Base-by-base conservation (phyloP, 2,797 vertebrate species). In the Pipistrellus kuhlii region DNA sequence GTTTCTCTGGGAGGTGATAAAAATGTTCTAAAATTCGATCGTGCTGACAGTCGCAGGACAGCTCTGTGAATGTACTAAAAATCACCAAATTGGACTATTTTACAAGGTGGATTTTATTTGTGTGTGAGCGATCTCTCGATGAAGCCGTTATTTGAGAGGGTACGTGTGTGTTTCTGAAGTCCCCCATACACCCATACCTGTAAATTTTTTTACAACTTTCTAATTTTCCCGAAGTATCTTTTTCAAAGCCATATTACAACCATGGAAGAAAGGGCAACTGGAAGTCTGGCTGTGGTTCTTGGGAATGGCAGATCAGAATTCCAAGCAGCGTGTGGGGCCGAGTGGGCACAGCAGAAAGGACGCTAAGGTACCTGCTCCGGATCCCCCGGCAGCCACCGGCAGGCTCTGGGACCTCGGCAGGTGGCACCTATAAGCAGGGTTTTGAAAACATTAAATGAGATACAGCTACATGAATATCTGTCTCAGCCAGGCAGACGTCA, bases 21-120 rank as follows among this genome's bases (percentile, higher is more conserved):
- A 92, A 71, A 94, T 73, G 18, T 78, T 91, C 75, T 85, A 51
- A 90, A 92, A 59, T 81, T 64, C 64, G 64, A 76, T 2, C 32
- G 66, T 21, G 14, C 20, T 13, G 6, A 72, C 30, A 9, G 59
- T 21, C 32, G 21, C 30, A 25, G 12, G 64, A 72, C 25, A 72
- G 51, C 35, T 46, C 53, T 51, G 17, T 32, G 38, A 80, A 57
- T 51, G 38, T 21, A 46, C 32, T 48, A 30, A 68, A 53, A 82
- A 64, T 41, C 41, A 81, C 1, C 80, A 35, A 66, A 51, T 15
- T 88, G 6, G 68, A 85, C 62, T 66, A 15, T 72, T 78, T 72
- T 87, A 69, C 75, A 76, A 21, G 41, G 6, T 38, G 1, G 30
- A 41, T 85, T 86, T 95, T 35, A 69, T n/a, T n/a, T 32, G 23